These are phyloP conservation scores for Chesias legatella DNA, from an alignment of 2,888 invertebrate genomes.

Conservation along the genomic window DNA sequence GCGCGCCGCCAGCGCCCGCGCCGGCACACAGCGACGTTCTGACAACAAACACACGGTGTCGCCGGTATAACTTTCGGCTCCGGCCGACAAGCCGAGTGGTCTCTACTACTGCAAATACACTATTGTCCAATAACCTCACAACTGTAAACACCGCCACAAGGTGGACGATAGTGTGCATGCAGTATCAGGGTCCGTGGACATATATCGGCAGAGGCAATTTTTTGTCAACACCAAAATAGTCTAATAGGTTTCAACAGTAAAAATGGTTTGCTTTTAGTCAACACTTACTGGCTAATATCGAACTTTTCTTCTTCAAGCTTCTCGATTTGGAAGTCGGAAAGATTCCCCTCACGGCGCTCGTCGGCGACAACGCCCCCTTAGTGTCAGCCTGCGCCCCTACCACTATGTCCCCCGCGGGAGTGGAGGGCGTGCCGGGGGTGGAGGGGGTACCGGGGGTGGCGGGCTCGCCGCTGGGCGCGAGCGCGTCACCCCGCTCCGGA, in stretches of 20 bases:
- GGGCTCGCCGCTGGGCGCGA: conserved; percentile 52
- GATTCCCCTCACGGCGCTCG: conserved; percentile 76
- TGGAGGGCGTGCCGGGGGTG: conserved; percentile 14
- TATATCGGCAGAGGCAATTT: no score
- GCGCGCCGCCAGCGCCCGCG: conserved; percentile 45
- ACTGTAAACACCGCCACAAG: no score
- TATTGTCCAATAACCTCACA: no score
- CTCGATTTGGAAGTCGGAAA: conserved; percentile 81
- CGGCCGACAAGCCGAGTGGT: no score
- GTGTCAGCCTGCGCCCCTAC: conserved; percentile 28
- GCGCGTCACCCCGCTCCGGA: conserved; percentile 44
- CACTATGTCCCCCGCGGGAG: conserved; percentile 22
- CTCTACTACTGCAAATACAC: no score
- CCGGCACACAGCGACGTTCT: conserved; percentile 53
- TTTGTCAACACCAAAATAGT: no score
- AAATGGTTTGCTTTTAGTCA: background rate
- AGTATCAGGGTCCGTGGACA: no score
- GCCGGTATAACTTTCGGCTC: no score
- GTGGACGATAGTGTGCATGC: no score
- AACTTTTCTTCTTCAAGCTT: conserved; percentile 87
- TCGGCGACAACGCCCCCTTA: conserved; percentile 56
- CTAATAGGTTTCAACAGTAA: no score
- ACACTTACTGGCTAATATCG: conserved; percentile 85
- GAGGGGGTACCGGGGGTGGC: conserved; percentile 35
- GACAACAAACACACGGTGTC: conserved; percentile 9